Percentiles rank a stretch among this genome's conserved stretches.
Evolutionary conservation across 2,797 vertebrate species (phyloP).

Genomic region (Astyanax mexicanus): DNA sequence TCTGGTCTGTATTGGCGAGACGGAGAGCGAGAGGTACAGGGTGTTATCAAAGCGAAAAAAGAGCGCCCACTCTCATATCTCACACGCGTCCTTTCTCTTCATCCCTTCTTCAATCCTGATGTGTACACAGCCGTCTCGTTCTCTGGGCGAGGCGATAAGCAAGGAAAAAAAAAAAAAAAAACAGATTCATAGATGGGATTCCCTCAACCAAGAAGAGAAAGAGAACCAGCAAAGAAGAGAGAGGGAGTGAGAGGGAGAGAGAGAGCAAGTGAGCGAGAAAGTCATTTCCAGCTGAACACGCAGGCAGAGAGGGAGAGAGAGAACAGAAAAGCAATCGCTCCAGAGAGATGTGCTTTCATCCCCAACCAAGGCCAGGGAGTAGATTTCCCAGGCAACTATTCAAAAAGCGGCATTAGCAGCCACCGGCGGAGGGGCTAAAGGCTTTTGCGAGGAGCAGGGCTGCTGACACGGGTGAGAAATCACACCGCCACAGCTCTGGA

Average conservation of each 20-base stretch:
- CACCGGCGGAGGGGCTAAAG: slow-evolving; percentile 36
- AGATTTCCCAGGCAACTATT: slow-evolving; percentile 59
- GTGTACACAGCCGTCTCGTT: slow-evolving; percentile 42
- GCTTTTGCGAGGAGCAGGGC: slow-evolving; percentile 40
- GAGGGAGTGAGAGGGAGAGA: slow-evolving; percentile 33
- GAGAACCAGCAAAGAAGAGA: slow-evolving; percentile 2
- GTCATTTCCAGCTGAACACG: slow-evolving; percentile 49
- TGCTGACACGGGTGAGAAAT: slow-evolving; percentile 52
- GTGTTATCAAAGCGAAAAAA: slow-evolving; percentile 51
- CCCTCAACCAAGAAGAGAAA: slow-evolving; percentile 39
- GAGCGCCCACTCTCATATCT: slow-evolving; percentile 46
- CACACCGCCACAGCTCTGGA: slow-evolving; percentile 44
- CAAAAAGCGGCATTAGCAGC: slow-evolving; percentile 56
- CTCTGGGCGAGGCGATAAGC: slow-evolving; percentile 52
- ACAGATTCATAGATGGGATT: slow-evolving; percentile 51
- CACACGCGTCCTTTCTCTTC: slow-evolving; percentile 43
- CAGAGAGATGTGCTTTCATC: slow-evolving; percentile 49
- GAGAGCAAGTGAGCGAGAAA: slow-evolving; percentile 32
- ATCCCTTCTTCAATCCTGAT: slow-evolving; percentile 45
- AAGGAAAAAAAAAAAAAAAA: slow-evolving; percentile 18
- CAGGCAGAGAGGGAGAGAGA: slow-evolving; percentile 26
- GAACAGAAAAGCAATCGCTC: slow-evolving; percentile 52
- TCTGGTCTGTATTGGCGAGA: slow-evolving; percentile 30
- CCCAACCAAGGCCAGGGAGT: slow-evolving; percentile 49
- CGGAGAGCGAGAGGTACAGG: slow-evolving; percentile 31